These are phyloP conservation scores for Venusia cambrica DNA, from an alignment of 2,888 invertebrate genomes.

Conservation along the genomic window DNA sequence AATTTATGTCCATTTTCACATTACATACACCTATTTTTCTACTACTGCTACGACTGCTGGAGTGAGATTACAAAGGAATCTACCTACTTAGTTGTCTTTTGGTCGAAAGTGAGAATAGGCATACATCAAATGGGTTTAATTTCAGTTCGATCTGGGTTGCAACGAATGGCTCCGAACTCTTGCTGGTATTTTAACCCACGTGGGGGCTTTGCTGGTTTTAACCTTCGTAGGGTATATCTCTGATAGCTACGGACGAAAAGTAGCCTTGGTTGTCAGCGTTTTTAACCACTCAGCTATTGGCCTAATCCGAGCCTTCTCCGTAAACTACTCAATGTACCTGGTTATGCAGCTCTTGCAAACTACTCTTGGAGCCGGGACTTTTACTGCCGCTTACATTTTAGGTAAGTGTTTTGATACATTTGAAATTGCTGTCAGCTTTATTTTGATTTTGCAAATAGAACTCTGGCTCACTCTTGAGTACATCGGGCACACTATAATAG, in stretches of 20 bases:
- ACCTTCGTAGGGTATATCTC: constrained; percentile 86
- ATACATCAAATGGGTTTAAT: no score
- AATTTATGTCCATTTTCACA: no score
- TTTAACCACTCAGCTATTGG: constrained; percentile 69
- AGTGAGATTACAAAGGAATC: no score
- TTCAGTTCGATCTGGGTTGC: constrained; percentile 84
- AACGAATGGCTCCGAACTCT: constrained; percentile 85
- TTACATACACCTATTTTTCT: no score
- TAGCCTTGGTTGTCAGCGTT: constrained; percentile 70
- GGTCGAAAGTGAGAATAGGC: no score
- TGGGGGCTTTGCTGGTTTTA: constrained; percentile 85
- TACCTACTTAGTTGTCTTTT: no score
- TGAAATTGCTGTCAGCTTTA: no score
- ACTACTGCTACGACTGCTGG: no score
- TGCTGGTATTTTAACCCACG: constrained; percentile 85
- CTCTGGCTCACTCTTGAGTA: no score
- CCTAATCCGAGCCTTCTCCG: constrained; percentile 76
- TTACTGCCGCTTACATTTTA: constrained; percentile 71
- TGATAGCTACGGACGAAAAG: constrained; percentile 81
- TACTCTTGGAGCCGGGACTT: constrained; percentile 74
- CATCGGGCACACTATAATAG: no score
- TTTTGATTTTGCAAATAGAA: not conserved
- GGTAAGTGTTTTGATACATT: no score
- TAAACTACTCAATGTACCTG: constrained; percentile 78
- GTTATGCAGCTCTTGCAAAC: constrained; percentile 77